Conservation (phyloP, 2,113 vertebrate species). For the Cisticola juncidis region DNA sequence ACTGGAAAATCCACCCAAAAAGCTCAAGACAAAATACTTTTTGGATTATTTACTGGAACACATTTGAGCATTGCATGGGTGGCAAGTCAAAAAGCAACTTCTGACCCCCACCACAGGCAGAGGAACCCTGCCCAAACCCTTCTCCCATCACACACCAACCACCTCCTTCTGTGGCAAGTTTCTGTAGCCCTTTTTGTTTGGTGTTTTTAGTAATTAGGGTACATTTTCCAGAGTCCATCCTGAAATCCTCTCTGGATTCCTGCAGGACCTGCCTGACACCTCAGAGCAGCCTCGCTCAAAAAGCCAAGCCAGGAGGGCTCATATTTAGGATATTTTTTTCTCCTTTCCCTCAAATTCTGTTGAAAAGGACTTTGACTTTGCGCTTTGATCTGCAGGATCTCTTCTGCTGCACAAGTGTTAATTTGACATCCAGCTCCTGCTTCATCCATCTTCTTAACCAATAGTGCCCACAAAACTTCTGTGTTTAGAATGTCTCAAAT, state of each 20-base stretch:
- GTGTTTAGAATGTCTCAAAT: neutral
- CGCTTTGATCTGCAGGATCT: neutral
- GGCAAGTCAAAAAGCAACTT: neutral
- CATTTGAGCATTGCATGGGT: neutral
- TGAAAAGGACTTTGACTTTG: neutral
- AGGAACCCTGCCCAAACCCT: neutral
- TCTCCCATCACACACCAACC: neutral
- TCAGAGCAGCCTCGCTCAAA: fast-evolving
- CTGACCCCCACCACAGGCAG: neutral
- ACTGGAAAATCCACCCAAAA: neutral
- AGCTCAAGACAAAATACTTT: neutral
- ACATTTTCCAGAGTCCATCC: neutral
- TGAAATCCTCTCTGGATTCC: neutral
- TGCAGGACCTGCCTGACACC: fast-evolving
- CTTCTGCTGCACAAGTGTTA: neutral
- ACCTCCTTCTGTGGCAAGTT: neutral
- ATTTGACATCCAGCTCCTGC: neutral
- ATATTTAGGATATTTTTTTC: neutral
- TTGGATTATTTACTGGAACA: neutral
- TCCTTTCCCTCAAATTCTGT: neutral
- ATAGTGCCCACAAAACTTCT: neutral
- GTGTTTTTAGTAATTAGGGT: neutral
- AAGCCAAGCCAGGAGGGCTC: neutral
- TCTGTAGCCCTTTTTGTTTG: neutral
- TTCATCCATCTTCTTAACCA: neutral